These are phyloP conservation scores for Corapipo altera DNA, from an alignment of 2,113 vertebrate genomes.

Conservation along the genomic window DNA sequence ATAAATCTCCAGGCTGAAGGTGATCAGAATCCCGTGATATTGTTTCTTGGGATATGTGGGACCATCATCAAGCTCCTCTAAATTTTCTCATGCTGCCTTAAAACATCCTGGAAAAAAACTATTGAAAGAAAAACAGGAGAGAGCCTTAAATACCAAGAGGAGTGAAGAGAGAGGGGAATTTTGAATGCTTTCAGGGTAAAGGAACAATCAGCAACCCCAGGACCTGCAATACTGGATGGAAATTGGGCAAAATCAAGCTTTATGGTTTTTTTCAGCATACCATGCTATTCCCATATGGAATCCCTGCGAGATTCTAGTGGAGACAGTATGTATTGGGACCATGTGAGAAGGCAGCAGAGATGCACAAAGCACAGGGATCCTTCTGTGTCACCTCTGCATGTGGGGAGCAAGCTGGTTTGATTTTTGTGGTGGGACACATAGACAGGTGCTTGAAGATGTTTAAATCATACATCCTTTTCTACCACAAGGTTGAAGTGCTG, in stretches of 20 bases:
- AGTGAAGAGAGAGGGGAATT: neutral
- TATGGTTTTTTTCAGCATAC: fast-evolving
- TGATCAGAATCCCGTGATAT: fast-evolving
- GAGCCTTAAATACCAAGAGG: neutral
- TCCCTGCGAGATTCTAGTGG: neutral
- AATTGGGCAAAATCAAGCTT: neutral
- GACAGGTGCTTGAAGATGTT: fast-evolving
- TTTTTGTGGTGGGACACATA: neutral
- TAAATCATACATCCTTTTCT: neutral
- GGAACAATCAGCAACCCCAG: neutral
- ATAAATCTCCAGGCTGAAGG: neutral
- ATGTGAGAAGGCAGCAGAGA: neutral
- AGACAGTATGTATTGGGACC: fast-evolving
- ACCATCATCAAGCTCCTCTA: neutral
- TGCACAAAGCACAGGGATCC: neutral
- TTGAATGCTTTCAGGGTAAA: neutral
- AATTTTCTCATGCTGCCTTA: neutral
- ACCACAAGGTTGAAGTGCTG: neutral
- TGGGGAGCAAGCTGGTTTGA: neutral
- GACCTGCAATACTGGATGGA: neutral
- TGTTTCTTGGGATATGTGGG: neutral
- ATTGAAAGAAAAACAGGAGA: neutral
- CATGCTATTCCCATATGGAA: fast-evolving
- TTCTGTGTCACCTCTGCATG: neutral
- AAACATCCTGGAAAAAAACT: neutral